These are phyloP conservation scores for Rhynchomys soricoides DNA, from an alignment of 2,113 vertebrate genomes.

Conservation along the genomic window DNA sequence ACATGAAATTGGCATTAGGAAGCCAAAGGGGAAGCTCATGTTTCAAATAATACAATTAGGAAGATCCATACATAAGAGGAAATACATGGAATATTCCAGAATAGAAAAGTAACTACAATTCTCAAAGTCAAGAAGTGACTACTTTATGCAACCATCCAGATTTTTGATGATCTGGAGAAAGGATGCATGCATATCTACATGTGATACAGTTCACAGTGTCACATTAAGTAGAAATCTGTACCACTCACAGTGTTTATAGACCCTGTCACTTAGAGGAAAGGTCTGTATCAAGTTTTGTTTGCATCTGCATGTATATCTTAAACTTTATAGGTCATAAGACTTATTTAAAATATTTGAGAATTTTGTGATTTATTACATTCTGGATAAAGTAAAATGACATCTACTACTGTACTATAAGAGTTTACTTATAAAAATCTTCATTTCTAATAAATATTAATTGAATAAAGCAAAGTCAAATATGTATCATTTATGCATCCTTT, in stretches of 20 bases:
- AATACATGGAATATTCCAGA: neutral
- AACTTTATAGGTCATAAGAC: neutral
- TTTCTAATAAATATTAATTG: constrained; percentile 32
- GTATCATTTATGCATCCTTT: constrained; percentile 7
- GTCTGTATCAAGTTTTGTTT: neutral
- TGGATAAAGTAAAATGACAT: neutral
- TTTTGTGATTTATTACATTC: neutral
- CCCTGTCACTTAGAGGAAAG: neutral
- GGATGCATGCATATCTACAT: neutral
- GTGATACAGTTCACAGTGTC: neutral
- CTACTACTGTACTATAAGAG: neutral
- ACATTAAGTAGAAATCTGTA: neutral
- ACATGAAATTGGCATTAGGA: neutral
- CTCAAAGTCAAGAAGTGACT: neutral
- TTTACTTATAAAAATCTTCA: constrained; percentile 35
- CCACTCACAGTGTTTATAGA: neutral
- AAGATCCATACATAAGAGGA: no score
- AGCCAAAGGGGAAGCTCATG: neutral
- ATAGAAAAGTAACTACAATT: neutral
- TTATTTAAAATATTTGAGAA: neutral
- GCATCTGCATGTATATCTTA: neutral
- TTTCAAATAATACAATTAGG: neutral
- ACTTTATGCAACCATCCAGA: neutral
- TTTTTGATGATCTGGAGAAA: neutral
- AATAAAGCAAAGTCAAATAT: neutral